Evolutionary conservation across 2,113 vertebrate species (phyloP), one percentile per base, ranked within the genome.

Genomic region (Cyprinus carpio): DNA sequence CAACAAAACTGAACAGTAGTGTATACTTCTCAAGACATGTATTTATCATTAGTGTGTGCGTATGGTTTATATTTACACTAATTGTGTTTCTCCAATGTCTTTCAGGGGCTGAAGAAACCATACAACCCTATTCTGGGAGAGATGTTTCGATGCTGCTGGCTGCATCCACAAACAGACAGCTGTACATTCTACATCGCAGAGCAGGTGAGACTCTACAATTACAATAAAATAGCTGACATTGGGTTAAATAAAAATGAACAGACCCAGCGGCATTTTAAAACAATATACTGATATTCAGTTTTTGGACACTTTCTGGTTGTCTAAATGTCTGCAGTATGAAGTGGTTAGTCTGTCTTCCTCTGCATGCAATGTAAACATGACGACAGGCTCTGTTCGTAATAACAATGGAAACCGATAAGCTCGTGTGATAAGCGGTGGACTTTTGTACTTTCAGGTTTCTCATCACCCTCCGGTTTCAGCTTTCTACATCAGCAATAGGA

Each of bases 71-170:
- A 27, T 64, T 2, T 77, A 16, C 49, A 0, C 20, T 58, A 9
- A 88, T 58, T 85, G 29, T 81, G 84, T 77, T 54, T 11, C 40
- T 54, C 15, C 9, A 18, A 31, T 27, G 1, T 89, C 29, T 62
- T 85, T 16, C 91, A 99, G 98, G 98, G 98, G 76, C 96, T 99
- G 90, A 99, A 98, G 92, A 99, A 99, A 92, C 98, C 98, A 85
- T 99, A 99, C 92, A 99, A 98, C 90, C 97, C 98, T 25, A 95
- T 99, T 87, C 93, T 99, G 76, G 98, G 98, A 85, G 98, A 99
- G 92, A 97, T 93, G 0, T 99, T 99, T 92, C 98, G 98, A 90
- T 98, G 98, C 93, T 95, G 97, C 93, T 99, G 98, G 98, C 94
- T 95, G 85, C 97, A 99, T 89, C 97, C 97, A n/a, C 90, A 97